These are phyloP conservation scores for Phoebastria nigripes DNA, from an alignment of 2,797 vertebrate species.

Conservation along the genomic window DNA sequence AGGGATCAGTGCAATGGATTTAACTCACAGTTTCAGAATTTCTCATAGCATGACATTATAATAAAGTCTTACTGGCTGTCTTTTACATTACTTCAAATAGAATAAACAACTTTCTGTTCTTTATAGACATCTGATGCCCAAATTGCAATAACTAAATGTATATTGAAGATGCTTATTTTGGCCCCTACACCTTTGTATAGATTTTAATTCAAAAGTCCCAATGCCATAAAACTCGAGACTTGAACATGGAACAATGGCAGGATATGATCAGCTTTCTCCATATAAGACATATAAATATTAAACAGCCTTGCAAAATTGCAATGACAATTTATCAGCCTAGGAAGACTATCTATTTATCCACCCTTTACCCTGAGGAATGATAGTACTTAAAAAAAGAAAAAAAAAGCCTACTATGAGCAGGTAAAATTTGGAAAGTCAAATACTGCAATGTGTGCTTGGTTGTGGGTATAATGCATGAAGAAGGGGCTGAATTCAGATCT, in stretches of 20 bases:
- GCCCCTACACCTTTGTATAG: background rate
- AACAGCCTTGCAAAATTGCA: constrained; percentile 71
- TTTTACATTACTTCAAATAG: constrained; percentile 2
- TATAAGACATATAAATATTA: constrained; percentile 58
- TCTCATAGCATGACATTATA: background rate
- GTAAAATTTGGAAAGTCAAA: background rate
- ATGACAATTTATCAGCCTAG: constrained; percentile 22
- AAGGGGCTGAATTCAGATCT: background rate
- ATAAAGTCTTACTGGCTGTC: background rate
- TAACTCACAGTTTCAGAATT: constrained; percentile 39
- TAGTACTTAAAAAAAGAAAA: background rate
- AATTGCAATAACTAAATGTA: background rate
- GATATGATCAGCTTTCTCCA: constrained; percentile 63
- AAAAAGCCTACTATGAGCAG: background rate
- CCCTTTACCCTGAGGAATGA: constrained; percentile 48
- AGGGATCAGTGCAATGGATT: constrained; percentile 32
- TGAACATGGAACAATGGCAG: constrained; percentile 48
- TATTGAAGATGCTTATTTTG: constrained; percentile 30
- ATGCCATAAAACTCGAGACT: constrained; percentile 44
- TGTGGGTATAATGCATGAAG: background rate
- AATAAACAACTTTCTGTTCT: background rate
- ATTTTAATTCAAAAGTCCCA: constrained; percentile 35
- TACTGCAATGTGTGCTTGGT: background rate
- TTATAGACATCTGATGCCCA: background rate
- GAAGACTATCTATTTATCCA: constrained; percentile 48